phyloP scores from a whole-genome alignment of 1,140 invertebrate genomes.

The Aphaenogaster floridana region DNA sequence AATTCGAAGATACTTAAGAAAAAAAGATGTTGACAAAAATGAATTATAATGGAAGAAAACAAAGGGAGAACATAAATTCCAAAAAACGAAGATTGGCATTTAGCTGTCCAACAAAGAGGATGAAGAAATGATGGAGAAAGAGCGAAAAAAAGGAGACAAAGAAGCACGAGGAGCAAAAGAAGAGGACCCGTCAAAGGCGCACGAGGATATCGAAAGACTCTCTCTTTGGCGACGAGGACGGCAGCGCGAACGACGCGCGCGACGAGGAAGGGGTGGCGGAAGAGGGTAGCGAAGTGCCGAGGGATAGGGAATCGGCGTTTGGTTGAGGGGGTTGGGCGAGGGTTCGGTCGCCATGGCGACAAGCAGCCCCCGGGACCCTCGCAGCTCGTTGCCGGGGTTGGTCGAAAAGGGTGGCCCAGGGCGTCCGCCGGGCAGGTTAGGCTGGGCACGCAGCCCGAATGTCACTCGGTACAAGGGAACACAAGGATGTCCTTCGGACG shows the following conservation, averaged over 20 bases:
- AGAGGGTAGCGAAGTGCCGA: constrained; percentile 71
- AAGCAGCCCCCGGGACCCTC: constrained; percentile 78
- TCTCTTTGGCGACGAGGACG: constrained; percentile 54
- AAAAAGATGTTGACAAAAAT: background rate
- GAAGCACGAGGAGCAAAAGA: constrained; percentile 24
- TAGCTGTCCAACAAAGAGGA: constrained; percentile 34
- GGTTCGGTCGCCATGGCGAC: constrained; percentile 76
- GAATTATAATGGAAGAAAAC: background rate
- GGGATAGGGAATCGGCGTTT: constrained; percentile 76
- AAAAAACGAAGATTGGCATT: constrained; percentile 24
- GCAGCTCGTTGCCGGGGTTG: constrained; percentile 78
- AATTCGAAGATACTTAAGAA: constrained; percentile 20
- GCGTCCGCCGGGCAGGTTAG: constrained; percentile 76
- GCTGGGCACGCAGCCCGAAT: constrained; percentile 74
- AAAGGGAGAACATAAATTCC: background rate
- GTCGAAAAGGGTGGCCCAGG: constrained; percentile 78
- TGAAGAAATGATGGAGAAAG: constrained; percentile 49
- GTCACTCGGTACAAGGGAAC: constrained; percentile 78
- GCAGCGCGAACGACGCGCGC: constrained; percentile 55
- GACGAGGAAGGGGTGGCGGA: constrained; percentile 56
- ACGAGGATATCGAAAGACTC: constrained; percentile 58
- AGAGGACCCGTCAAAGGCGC: constrained; percentile 35
- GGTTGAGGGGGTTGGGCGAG: constrained; percentile 76
- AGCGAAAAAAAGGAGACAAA: constrained; percentile 62
- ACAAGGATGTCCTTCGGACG: constrained; percentile 76